Percentiles rank a stretch among this genome's conserved stretches.
Evolutionary conservation across 1,140 invertebrate species (phyloP).

Genomic region (Drosophila ficusphila): DNA sequence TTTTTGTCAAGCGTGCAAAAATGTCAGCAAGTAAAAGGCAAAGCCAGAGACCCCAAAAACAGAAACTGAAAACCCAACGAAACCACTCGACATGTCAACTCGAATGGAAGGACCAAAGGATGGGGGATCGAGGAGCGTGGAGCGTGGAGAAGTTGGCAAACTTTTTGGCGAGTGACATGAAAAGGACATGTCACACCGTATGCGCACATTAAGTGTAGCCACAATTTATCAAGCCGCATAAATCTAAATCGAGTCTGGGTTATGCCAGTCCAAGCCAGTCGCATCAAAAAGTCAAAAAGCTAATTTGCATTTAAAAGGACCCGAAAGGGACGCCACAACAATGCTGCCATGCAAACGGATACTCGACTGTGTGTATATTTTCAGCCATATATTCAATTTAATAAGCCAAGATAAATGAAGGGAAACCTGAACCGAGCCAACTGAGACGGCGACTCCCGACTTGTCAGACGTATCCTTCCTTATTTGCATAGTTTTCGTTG

Average conservation of each 20-base stretch:
- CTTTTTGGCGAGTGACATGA: conserved; percentile 79
- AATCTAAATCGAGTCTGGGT: conserved; percentile 78
- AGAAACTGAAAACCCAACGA: conserved; percentile 55
- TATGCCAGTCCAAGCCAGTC: conserved; percentile 26
- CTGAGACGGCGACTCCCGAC: conserved; percentile 20
- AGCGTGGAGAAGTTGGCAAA: conserved; percentile 28
- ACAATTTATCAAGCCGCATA: conserved; percentile 81
- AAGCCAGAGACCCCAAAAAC: conserved; percentile 21
- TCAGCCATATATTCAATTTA: conserved; percentile 79
- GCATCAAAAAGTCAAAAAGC: conserved; percentile 81
- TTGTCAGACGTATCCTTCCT: conserved; percentile 55
- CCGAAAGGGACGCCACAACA: conserved; percentile 54
- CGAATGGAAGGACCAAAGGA: conserved; percentile 57
- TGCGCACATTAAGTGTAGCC: conserved; percentile 82
- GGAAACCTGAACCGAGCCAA: conserved; percentile 22
- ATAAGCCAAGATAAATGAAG: conserved; percentile 79
- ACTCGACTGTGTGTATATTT: conserved; percentile 29
- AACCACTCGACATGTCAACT: conserved; percentile 81
- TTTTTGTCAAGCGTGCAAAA: conserved; percentile 77
- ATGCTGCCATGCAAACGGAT: conserved; percentile 54
- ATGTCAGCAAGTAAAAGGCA: conserved; percentile 50
- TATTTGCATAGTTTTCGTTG: conserved; percentile 74
- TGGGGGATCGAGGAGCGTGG: neutral
- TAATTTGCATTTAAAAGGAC: conserved; percentile 82
- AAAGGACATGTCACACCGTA: conserved; percentile 82